A percentile compares a stretch with the other conserved stretches of the same genome.
Evolutionary conservation across 2,797 vertebrate species (phyloP).

Genomic region (Chelonia mydas): DNA sequence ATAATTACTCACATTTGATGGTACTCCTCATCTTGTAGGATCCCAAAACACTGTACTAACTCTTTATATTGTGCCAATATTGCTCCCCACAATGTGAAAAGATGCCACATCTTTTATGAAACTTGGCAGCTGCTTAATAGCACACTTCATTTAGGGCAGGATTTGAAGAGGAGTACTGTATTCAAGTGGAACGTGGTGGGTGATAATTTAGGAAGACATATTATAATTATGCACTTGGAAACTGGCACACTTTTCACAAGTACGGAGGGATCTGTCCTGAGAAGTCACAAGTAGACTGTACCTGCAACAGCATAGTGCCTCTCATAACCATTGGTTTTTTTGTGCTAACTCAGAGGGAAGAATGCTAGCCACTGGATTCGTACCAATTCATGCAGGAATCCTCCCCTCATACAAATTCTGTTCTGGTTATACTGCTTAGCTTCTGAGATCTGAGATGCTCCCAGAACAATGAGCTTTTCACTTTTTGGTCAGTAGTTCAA

Average conservation of each 20-base stretch:
- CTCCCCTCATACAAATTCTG: neutral
- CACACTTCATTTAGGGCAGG: too few species aligned
- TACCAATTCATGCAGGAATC: neutral
- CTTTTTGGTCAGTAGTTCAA: neutral
- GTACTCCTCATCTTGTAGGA: constrained; percentile 34
- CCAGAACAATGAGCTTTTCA: neutral
- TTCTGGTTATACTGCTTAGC: neutral
- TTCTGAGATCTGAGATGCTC: neutral
- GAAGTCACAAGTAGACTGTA: neutral
- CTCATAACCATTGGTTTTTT: neutral
- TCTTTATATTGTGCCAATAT: neutral
- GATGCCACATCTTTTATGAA: constrained; percentile 13
- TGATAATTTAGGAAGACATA: neutral
- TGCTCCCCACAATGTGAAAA: neutral
- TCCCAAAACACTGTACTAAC: constrained; percentile 27
- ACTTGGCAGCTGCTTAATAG: neutral
- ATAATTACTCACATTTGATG: constrained; percentile 64
- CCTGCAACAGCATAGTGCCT: neutral
- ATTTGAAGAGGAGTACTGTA: neutral
- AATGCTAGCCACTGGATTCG: neutral
- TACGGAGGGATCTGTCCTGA: neutral
- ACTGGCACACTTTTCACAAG: constrained; percentile 1
- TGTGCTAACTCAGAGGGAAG: neutral
- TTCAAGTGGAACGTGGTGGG: neutral
- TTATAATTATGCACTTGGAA: neutral